Evolutionary conservation across 2,888 invertebrate species (phyloP), one percentile per base, ranked within the genome.

Genomic region (Gibbula magus): DNA sequence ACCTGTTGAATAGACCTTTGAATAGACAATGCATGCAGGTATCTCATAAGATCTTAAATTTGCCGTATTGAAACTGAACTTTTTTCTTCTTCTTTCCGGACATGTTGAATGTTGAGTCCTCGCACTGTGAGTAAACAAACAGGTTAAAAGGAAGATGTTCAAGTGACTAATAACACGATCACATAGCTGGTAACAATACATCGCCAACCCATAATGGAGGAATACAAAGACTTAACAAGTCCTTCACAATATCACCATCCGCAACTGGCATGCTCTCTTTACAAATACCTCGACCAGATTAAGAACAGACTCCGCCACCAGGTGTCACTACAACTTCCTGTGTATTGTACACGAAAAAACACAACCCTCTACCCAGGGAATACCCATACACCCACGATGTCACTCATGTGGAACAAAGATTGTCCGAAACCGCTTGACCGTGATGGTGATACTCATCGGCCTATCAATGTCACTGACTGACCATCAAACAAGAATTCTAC

Each of bases 311-410:
- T 32, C 13, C 32, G 20, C 35, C 70, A n/a, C 29, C 70, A 70
- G 70, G 70, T 70, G 70, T 20, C 70, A 39, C 39, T 39, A 35
- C 70, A 18, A 70, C 70, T 70, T 70, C 70, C 70, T 70, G 70
- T 70, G 35, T 39, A 70, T 70, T 70, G 70, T 70, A 35, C 56
- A 35, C 32, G 39, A 32, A 20, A 70, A 70, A 70, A 35, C 35
- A 35, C 39, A 39, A 32, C 35, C 39, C 18, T n/a, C 39, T 8
- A n/a, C 56, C 10, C n/a, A 25, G 20, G 22, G 32, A 32, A 70
- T 35, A 20, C 70, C 70, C 35, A 35, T 20, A 35, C 18, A 35
- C 70, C 70, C 70, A 32, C 70, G 4, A 20, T 66, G 20, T 70
- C 39, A 39, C 70, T 35, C 39, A 20, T 13, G 35, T n/a, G 13